Conservation (phyloP, 64 coral and sea anemone species). For the Anthopleura sola region DNA sequence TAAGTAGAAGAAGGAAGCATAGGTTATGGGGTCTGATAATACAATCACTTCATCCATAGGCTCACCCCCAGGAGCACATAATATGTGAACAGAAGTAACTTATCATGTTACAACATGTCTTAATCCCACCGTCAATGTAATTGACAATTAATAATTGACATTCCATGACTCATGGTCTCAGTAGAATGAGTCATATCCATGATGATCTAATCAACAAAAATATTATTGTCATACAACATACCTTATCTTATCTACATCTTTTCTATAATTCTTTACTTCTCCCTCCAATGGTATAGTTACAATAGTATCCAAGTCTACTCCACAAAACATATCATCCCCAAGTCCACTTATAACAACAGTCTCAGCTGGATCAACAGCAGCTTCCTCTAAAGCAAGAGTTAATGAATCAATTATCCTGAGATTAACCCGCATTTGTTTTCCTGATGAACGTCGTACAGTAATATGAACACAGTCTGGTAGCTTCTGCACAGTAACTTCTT, state of each 20-base stretch:
- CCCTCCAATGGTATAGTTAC: slow-evolving; percentile 52
- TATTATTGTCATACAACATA: slow-evolving; percentile 23
- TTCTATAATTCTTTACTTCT: slow-evolving; percentile 81
- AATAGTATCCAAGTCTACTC: slow-evolving; percentile 77
- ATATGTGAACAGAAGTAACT: too few species aligned
- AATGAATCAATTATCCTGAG: slow-evolving; percentile 84
- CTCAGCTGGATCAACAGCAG: slow-evolving; percentile 57
- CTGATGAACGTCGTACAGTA: slow-evolving; percentile 58
- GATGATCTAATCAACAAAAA: neutral
- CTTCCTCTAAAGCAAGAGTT: slow-evolving; percentile 95
- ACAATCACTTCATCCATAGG: too few species aligned
- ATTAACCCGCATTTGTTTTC: slow-evolving; percentile 76
- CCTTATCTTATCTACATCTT: slow-evolving; percentile 92
- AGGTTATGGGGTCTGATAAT: too few species aligned
- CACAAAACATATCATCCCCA: slow-evolving; percentile 84
- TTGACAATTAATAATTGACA: neutral
- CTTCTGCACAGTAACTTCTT: slow-evolving; percentile 78
- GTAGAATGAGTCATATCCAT: neutral
- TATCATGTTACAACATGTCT: too few species aligned
- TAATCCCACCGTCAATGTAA: too few species aligned
- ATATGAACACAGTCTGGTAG: slow-evolving; percentile 74
- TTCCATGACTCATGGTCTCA: neutral
- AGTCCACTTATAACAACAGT: slow-evolving; percentile 90
- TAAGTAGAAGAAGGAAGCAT: too few species aligned
- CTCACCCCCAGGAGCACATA: too few species aligned